Percentiles rank a stretch among this genome's conserved stretches.
Evolutionary conservation across 2,113 vertebrate species (phyloP).

Genomic region (Antennarius striatus): DNA sequence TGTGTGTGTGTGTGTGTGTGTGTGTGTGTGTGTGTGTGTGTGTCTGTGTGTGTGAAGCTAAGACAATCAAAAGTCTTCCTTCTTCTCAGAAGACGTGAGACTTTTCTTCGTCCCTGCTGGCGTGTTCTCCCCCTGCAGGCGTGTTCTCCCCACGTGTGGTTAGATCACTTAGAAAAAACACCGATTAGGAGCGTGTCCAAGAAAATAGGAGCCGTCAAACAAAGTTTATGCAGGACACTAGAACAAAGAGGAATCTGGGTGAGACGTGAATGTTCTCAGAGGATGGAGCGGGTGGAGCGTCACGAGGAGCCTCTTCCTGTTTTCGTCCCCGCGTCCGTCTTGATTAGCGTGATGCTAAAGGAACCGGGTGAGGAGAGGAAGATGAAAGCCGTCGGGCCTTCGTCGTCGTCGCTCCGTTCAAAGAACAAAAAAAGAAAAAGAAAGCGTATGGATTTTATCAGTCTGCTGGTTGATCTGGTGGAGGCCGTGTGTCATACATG

Average conservation of each 20-base stretch:
- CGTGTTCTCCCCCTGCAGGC: conserved; percentile 23
- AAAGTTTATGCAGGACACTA: conserved; percentile 43
- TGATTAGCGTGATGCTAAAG: conserved; percentile 60
- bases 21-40: too few species aligned
- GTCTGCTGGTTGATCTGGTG: conserved; percentile 4
- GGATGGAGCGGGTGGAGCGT: conserved; percentile 37
- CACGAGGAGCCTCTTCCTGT: conserved; percentile 66
- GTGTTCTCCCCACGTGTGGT: conserved; percentile 41
- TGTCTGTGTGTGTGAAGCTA: conserved; percentile 1
- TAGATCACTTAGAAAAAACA: conserved; percentile 29
- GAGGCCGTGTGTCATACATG: conserved; percentile 5
- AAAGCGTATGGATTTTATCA: conserved; percentile 48
- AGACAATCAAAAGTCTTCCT: conserved; percentile 27
- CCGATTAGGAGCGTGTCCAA: conserved; percentile 31
- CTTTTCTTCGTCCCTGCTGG: too few species aligned
- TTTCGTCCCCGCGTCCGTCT: conserved; percentile 62
- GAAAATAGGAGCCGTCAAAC: conserved; percentile 56
- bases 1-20: too few species aligned
- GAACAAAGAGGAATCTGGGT: conserved; percentile 37
- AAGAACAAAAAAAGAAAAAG: conserved; percentile 12
- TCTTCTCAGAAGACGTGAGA: conserved; percentile 18
- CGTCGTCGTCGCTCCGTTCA: conserved; percentile 17
- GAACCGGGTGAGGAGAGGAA: conserved; percentile 44
- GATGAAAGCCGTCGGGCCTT: conserved; percentile 58
- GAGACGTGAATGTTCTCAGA: conserved; percentile 21